phyloP scores from a whole-genome alignment of 2,888 invertebrate species.

The Parapristionchus giblindavisi region DNA sequence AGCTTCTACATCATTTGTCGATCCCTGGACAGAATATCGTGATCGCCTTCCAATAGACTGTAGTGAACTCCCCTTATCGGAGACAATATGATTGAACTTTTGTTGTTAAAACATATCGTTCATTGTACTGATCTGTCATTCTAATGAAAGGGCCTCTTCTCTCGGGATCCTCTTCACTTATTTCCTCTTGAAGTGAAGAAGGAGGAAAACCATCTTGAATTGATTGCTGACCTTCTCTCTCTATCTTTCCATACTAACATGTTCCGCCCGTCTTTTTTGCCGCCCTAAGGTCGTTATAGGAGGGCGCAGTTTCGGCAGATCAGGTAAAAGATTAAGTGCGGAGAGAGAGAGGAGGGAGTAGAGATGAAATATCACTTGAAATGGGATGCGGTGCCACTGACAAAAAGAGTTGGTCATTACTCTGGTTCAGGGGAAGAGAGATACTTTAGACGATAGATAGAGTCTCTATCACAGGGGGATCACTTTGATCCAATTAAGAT shows the following conservation, averaged over 20 bases:
- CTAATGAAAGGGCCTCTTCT: too few relatives aligned
- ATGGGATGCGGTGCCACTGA: too few relatives aligned
- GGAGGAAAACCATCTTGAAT: constrained; percentile 15
- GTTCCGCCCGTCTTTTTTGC: constrained; percentile 35
- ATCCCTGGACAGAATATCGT: constrained; percentile 24
- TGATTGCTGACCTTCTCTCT: constrained; percentile 33
- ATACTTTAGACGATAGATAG: not conserved
- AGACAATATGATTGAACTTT: too few relatives aligned
- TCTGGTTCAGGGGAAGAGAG: too few relatives aligned
- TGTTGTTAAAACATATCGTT: too few relatives aligned
- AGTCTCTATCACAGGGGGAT: not conserved
- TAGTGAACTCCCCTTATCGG: too few relatives aligned
- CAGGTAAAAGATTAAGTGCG: constrained; percentile 18
- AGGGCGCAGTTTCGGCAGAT: too few relatives aligned
- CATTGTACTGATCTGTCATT: too few relatives aligned
- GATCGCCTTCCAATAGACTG: too few relatives aligned
- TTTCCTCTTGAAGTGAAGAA: not conserved
- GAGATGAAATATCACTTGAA: constrained; percentile 33
- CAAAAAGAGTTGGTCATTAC: too few relatives aligned
- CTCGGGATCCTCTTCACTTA: constrained; percentile 20
- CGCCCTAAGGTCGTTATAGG: constrained; percentile 33
- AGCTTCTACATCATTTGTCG: constrained; percentile 29
- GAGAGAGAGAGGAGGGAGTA: constrained; percentile 23
- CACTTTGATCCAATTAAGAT: too few relatives aligned
- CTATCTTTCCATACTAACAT: constrained; percentile 12